Evolutionary conservation across 2,888 invertebrate genomes (phyloP).

Genomic region (Liodrosophila aerea): DNA sequence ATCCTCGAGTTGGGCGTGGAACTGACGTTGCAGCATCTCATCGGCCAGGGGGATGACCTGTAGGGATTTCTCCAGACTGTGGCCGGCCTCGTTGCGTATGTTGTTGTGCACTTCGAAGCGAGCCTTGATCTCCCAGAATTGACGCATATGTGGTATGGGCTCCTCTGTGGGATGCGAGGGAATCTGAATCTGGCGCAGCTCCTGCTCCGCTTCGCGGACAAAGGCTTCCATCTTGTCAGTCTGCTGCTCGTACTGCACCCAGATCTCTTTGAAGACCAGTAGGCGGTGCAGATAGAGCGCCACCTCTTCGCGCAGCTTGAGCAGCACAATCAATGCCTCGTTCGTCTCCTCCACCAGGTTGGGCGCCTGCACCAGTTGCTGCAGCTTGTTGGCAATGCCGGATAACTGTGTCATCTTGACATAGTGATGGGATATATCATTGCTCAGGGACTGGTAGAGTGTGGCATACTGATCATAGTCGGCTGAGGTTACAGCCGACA

Average conservation of each 20-base stretch:
- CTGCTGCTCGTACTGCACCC: slow-evolving; percentile 89
- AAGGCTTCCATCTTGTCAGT: slow-evolving; percentile 90
- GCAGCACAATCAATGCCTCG: slow-evolving; percentile 87
- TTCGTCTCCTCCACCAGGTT: slow-evolving; percentile 89
- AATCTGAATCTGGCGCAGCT: slow-evolving; percentile 86
- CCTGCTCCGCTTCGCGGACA: slow-evolving; percentile 89
- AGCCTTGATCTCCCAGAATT: slow-evolving; percentile 94
- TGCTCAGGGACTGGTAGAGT: slow-evolving; percentile 90
- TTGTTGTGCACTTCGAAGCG: slow-evolving; percentile 92
- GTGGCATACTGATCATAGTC: slow-evolving; percentile 94
- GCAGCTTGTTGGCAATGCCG: slow-evolving; percentile 88
- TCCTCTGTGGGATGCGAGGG: slow-evolving; percentile 85
- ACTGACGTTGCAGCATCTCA: slow-evolving; percentile 90
- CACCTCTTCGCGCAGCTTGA: slow-evolving; percentile 89
- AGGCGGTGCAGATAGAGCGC: slow-evolving; percentile 88
- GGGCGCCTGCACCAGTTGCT: slow-evolving; percentile 89
- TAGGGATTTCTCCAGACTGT: slow-evolving; percentile 89
- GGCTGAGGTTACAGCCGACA: slow-evolving; percentile 90
- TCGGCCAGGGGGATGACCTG: slow-evolving; percentile 92
- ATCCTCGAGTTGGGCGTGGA: slow-evolving; percentile 89
- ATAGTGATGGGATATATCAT: slow-evolving; percentile 91
- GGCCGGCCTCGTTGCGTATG: slow-evolving; percentile 88
- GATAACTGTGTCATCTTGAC: slow-evolving; percentile 89
- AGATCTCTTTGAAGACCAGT: slow-evolving; percentile 89
- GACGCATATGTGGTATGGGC: slow-evolving; percentile 88